Conservation (phyloP, 2,888 invertebrate species). For the Teleiodes luculella region DNA sequence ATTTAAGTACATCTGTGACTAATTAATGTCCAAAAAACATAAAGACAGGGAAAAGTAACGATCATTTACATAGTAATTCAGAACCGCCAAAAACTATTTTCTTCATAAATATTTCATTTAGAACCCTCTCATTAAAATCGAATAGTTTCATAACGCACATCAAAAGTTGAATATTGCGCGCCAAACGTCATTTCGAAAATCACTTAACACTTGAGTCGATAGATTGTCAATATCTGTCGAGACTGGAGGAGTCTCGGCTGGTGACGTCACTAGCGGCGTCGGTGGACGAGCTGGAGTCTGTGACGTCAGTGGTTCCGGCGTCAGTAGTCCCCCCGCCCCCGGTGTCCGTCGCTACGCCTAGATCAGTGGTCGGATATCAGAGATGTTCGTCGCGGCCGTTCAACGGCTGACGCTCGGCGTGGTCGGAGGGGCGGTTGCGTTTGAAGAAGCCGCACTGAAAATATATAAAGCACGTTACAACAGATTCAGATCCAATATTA, state of each 20-base stretch:
- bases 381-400: conserved; percentile 89
- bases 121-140: no score
- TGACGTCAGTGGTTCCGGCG: conserved; percentile 36
- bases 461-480: no score
- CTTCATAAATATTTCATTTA: no score
- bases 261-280: conserved; percentile 74
- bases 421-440: conserved; percentile 89
- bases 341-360: conserved; percentile 51
- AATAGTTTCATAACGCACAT: no score
- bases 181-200: no score
- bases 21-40: no score
- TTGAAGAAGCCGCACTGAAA: conserved; percentile 94
- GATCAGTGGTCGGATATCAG: conserved; percentile 72
- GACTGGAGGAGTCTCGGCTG: conserved; percentile 64
- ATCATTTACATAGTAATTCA: no score
- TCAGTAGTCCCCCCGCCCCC: conserved; percentile 49
- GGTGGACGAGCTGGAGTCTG: conserved; percentile 47
- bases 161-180: no score
- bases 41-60: no score
- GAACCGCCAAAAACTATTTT: no score
- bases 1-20: no score
- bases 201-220: not conserved
- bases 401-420: conserved; percentile 90
- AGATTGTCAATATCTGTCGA: conserved; percentile 59
- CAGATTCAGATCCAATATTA: no score